A percentile compares a stretch with the other conserved stretches of the same genome.
phyloP scores from a whole-genome alignment of 1,140 invertebrate species.

The Berghia stephanieae region DNA sequence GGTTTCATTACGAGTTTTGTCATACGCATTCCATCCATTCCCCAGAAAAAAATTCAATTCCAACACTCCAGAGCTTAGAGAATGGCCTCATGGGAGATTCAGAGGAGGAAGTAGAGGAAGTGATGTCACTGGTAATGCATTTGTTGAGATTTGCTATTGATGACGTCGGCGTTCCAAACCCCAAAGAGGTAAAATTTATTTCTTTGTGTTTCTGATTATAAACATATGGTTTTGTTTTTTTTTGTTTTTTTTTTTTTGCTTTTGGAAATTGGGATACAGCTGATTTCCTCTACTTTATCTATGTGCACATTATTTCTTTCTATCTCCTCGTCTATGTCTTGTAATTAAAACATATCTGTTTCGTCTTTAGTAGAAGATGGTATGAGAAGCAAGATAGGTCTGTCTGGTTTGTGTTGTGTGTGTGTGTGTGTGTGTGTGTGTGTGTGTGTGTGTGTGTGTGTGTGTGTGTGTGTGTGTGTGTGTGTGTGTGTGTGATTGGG shows the following conservation, averaged over 20 bases:
- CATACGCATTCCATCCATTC: no score
- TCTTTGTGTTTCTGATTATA: conserved; percentile 3
- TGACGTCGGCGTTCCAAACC: conserved; percentile 88
- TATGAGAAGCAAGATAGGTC: no score
- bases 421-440: background rate
- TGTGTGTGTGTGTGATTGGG: no score
- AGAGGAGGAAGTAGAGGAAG: conserved; percentile 60
- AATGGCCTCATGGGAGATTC: conserved; percentile 78
- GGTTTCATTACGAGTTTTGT: no score
- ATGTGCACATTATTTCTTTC: background rate
- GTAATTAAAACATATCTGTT: no score
- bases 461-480: conserved; percentile 3
- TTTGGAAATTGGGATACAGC: background rate
- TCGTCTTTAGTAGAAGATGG: no score
- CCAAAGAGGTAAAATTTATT: conserved; percentile 68
- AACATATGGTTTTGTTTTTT: background rate
- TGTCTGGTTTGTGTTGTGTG: no score
- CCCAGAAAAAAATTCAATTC: conserved; percentile 78
- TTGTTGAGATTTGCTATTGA: conserved; percentile 90
- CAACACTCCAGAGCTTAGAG: conserved; percentile 86
- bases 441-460: background rate
- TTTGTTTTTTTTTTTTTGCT: conserved; percentile 29
- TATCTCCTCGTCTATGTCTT: background rate
- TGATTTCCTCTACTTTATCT: background rate
- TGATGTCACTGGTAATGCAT: conserved; percentile 85